Base-by-base conservation (phyloP, 2,113 vertebrate species). In the Strix uralensis region DNA sequence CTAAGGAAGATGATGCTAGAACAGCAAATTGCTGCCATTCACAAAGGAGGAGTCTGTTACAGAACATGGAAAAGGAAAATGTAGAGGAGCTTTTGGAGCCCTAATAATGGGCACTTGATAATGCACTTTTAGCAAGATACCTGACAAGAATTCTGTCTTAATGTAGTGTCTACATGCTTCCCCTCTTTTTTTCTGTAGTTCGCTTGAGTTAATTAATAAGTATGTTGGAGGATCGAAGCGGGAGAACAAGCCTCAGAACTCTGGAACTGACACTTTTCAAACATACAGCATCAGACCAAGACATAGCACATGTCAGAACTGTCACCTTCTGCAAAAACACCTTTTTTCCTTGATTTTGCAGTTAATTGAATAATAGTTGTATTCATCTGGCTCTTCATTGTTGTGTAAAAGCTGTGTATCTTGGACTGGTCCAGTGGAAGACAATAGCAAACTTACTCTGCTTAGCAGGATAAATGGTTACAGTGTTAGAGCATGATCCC, bases 111-210 rank as follows among this genome's bases (percentile, higher is more conserved):
- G 11, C n/a, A 38, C 15, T 44, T 69, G 55, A 21, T n/a, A 59
- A 21, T 55, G 8, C 2, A 5, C 32, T 52, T 75, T 55, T 36
- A 90, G 36, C 44, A 62, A n/a, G 51, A 86, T 90, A 65, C 52
- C 16, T 7, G 22, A 29, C 18, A 74, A 42, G 51, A 83, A 16
- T 67, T 84, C 29, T 47, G 8, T n/a, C 32, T 47, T 55, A 38
- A 36, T 77, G 5, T 4, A 30, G 13, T 3, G 6, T 42, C 44
- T 63, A 0, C 29, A 6, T 38, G 7, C 54, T 42, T 82, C 59
- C 54, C 27, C 22, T 1, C 15, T 10, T 21, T 19, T 34, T 19
- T 11, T 4, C 38, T 49, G 5, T 14, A 22, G 10, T 81, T 94
- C 22, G 5, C 26, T 61, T 0, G 2, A 26, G 32, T 25, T 47